Evolutionary conservation across 1,140 invertebrate genomes (phyloP), one percentile per base, ranked within the genome.

Genomic region (Linepithema humile): DNA sequence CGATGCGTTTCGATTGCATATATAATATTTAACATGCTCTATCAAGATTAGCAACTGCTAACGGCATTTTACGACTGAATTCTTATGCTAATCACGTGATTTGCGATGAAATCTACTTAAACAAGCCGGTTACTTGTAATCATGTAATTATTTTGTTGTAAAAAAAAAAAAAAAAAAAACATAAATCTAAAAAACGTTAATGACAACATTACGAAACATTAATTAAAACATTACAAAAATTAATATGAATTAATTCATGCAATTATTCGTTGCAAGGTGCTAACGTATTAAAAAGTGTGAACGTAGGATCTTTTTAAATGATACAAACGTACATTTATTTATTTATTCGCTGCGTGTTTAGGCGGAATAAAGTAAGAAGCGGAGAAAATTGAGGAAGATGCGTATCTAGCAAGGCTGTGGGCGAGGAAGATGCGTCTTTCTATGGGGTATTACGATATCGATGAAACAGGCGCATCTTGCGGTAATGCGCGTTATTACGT

Each of bases 401-500:
- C 7, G 50, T 69, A 82, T 87, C 82, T 50, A 55, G 20, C 32
- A 55, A 74, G 45, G 83, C 59, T 87, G 50, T 60, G 59, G 60
- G 70, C 75, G 82, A 40, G 53, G 82, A 85, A 83, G 74, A 91
- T 89, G 59, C 69, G 80, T 90, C 84, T 74, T 74, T 70, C 83
- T 45, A 70, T 64, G 65, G 75, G 88, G 86, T 89, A 89, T 90
- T 90, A 90, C 82, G 85, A 90, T 90, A 90, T 84, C 80, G 85
- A 75, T 82, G 84, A 59, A 88, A 89, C 69, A 55, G 75, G 59
- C 75, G 84, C 70, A 85, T 90, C 88, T 86, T 75, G 85, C 84
- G 82, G 85, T 92, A 91, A 92, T 90, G 85, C 86, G 82, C 87
- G 87, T 91, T 91, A 91, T 91, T 89, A 90, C 84, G 65, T 75